These are phyloP conservation scores for Coranthus polyacanthus DNA, from an alignment of 2,797 vertebrate genomes.

Conservation along the genomic window DNA sequence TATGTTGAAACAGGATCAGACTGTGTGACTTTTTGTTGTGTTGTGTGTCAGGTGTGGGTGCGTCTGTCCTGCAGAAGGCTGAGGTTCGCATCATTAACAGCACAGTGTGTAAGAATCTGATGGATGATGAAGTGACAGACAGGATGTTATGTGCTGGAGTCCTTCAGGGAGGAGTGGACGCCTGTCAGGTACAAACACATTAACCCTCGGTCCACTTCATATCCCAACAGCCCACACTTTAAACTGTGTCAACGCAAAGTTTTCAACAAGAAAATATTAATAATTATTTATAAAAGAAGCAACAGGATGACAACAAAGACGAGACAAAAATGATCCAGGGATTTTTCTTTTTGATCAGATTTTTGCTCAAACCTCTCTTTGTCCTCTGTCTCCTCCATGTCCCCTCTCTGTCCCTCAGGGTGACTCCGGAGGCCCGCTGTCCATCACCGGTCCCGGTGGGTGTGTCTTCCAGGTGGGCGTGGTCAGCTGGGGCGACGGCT, in stretches of 20 bases:
- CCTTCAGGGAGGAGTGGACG: slow-evolving; percentile 91
- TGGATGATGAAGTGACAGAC: slow-evolving; percentile 81
- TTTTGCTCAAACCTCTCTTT: no score
- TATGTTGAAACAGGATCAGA: no score
- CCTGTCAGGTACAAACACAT: slow-evolving; percentile 94
- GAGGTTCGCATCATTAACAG: slow-evolving; percentile 91
- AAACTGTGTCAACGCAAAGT: no score
- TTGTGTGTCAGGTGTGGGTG: slow-evolving; percentile 71
- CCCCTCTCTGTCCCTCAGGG: slow-evolving; percentile 86
- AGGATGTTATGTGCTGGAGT: slow-evolving; percentile 94
- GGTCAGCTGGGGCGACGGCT: slow-evolving; percentile 97
- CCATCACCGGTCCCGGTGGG: slow-evolving; percentile 69
- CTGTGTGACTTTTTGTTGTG: accelerated
- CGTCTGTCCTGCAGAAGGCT: slow-evolving; percentile 92
- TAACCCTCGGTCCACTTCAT: no score
- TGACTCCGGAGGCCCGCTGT: slow-evolving; percentile 92
- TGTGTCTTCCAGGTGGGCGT: slow-evolving; percentile 90
- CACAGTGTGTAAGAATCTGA: slow-evolving; percentile 86
- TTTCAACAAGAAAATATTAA: no score
- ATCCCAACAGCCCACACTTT: no score
- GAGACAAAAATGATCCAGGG: no score
- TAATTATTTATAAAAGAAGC: no score
- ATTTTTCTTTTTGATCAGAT: no score
- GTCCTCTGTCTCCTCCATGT: no score
- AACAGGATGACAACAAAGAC: no score